Percentiles rank a stretch among this genome's conserved stretches.
These are phyloP conservation scores for Erythrolamprus reginae DNA, from an alignment of 2,113 vertebrate genomes.

Conservation along the genomic window DNA sequence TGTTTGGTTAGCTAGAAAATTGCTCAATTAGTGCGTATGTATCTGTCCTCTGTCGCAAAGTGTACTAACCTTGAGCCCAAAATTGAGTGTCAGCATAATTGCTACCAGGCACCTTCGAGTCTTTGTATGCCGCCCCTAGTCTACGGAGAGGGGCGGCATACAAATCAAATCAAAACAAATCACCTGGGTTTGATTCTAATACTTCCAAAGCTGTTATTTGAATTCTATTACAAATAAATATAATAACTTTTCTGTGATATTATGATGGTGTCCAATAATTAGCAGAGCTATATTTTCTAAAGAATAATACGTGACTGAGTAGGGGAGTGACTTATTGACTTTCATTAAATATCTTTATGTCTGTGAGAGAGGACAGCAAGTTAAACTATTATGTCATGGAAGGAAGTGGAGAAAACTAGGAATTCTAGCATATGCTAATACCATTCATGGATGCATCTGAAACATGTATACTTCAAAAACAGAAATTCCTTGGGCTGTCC, in stretches of 20 bases:
- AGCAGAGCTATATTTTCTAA: not conserved
- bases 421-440: not conserved
- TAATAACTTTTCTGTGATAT: not conserved
- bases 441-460: not conserved
- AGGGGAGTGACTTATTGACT: not conserved
- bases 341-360: not conserved
- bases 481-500: not conserved
- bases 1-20: not conserved
- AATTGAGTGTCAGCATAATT: not conserved
- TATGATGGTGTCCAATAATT: not conserved
- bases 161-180: too few relatives aligned
- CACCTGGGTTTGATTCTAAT: not conserved
- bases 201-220: slow-evolving; percentile 2
- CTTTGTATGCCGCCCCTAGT: too few relatives aligned
- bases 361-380: not conserved
- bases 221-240: not conserved
- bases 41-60: not conserved
- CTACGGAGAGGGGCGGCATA: too few relatives aligned
- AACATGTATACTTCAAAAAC: not conserved
- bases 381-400: not conserved
- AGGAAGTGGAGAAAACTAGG: not conserved
- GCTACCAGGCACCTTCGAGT: too few relatives aligned
- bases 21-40: not conserved
- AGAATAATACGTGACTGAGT: not conserved
- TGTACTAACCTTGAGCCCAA: not conserved